Evolutionary conservation across 1,140 invertebrate genomes (phyloP).

Genomic region (Tetragonula clypearis): DNA sequence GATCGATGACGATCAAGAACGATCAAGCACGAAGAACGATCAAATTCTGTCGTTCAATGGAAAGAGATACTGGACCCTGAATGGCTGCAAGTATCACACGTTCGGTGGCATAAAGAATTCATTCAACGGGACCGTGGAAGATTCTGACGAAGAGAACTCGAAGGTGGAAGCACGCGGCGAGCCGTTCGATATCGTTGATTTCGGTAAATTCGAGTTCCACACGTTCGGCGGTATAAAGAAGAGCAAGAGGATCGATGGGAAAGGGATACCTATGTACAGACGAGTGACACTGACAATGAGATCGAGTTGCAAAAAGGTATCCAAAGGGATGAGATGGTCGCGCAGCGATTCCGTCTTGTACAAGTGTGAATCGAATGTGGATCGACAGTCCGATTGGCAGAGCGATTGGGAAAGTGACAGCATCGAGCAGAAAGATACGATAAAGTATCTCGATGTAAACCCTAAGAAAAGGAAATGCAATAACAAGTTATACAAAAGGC

Average conservation of each 20-base stretch:
- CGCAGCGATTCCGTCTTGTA: neutral
- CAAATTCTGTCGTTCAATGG: constrained; percentile 49
- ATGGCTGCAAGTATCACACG: constrained; percentile 68
- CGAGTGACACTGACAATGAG: constrained; percentile 38
- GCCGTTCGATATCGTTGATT: constrained; percentile 11
- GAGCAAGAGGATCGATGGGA: constrained; percentile 43
- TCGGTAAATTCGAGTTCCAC: constrained; percentile 64
- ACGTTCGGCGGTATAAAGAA: constrained; percentile 73
- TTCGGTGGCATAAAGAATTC: constrained; percentile 70
- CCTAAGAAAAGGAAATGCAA: neutral
- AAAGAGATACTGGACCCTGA: constrained; percentile 61
- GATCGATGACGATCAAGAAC: neutral
- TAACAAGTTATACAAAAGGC: neutral
- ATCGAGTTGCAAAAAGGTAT: neutral
- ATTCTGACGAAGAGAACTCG: constrained; percentile 27
- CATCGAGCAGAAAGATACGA: too few species aligned
- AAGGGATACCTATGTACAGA: constrained; percentile 39
- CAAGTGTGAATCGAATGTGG: neutral
- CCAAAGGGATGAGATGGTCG: neutral
- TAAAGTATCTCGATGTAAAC: neutral
- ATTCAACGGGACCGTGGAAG: neutral
- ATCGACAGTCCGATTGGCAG: neutral
- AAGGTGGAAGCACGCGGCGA: constrained; percentile 38
- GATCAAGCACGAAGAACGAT: constrained; percentile 5
- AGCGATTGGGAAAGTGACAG: constrained; percentile 12